Percentiles rank a stretch among this genome's conserved stretches.
These are phyloP conservation scores for Steinernema hermaphroditum DNA, from an alignment of 2,888 invertebrate species.

Conservation along the genomic window DNA sequence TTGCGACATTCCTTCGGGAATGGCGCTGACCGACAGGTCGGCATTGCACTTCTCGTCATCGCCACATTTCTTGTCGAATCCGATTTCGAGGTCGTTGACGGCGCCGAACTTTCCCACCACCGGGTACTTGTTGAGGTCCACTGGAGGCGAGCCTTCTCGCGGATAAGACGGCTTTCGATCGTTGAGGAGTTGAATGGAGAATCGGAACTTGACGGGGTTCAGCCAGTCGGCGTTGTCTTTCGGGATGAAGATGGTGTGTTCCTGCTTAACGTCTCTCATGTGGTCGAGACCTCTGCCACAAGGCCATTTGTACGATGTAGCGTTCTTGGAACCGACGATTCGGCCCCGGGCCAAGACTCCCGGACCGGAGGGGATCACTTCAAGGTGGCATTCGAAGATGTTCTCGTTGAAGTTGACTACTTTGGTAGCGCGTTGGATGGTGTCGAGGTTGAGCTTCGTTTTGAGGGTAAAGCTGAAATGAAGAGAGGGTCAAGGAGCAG, in stretches of 20 bases:
- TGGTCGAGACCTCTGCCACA: slow-evolving; percentile 33
- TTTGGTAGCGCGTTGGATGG: slow-evolving; percentile 3
- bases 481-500: no score
- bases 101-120: slow-evolving; percentile 59
- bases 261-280: slow-evolving; percentile 15
- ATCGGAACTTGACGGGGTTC: slow-evolving; percentile 67
- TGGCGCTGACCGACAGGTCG: slow-evolving; percentile 60
- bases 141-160: slow-evolving; percentile 17
- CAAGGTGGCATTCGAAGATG: slow-evolving; percentile 54
- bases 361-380: slow-evolving; percentile 35
- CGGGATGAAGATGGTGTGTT: slow-evolving; percentile 36
- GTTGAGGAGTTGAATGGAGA: slow-evolving; percentile 52
- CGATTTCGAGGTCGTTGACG: slow-evolving; percentile 57
- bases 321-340: neutral
- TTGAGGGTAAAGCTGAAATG: slow-evolving; percentile 51
- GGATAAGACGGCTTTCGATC: slow-evolving; percentile 33
- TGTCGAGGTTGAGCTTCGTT: slow-evolving; percentile 39
- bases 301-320: neutral
- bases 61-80: slow-evolving; percentile 69
- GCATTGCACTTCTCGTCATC: slow-evolving; percentile 68
- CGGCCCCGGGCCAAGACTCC: neutral
- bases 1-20: slow-evolving; percentile 43
- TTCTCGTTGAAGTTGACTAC: slow-evolving; percentile 53
- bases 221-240: slow-evolving; percentile 67
- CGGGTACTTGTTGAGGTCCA: slow-evolving; percentile 52